These are phyloP conservation scores for rabbit (Oryctolagus cuniculus) DNA, from an alignment of 2,113 vertebrate species.

Conservation along the genomic window mOryCun1.1 NC_091442.1:1358001-1358500, in stretches of 20 bases:
- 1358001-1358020: constrained; percentile 94
- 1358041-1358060: constrained; percentile 96
- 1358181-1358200: too few relatives aligned
- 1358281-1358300: not conserved
- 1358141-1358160: not conserved
- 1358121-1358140: fast-evolving
- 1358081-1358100: constrained; percentile 96
- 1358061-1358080: constrained; percentile 97
- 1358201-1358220: not conserved
- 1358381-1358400: not conserved
- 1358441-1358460: not conserved
- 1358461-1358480: too few relatives aligned
- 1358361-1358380: not conserved
- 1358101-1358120: constrained; percentile 90
- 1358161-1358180: fast-evolving
- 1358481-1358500: fast-evolving
- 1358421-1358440: too few relatives aligned
- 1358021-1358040: constrained; percentile 96
- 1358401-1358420: too few relatives aligned
- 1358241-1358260: not conserved
- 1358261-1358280: not conserved
- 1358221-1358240: not conserved
- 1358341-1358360: too few relatives aligned
- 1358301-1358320: not conserved
- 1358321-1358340: not conserved